A percentile compares a stretch with the other conserved stretches of the same genome.
Evolutionary conservation across 2,113 vertebrate species (phyloP).

Genomic region (Arvicanthis niloticus): DNA sequence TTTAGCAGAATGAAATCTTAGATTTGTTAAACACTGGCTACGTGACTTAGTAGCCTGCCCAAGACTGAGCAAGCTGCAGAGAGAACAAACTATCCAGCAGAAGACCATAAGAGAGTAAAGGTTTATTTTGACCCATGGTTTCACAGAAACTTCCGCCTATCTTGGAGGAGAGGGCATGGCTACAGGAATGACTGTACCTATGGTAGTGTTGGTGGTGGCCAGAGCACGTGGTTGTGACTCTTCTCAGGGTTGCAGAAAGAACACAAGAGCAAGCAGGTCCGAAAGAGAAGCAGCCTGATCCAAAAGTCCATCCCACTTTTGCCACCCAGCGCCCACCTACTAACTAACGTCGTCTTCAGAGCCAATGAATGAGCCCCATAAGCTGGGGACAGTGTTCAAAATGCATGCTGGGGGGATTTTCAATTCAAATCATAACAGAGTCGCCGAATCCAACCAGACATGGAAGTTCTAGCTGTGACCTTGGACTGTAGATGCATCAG

Average conservation of each 20-base stretch:
- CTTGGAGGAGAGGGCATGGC: not conserved
- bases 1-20: not conserved
- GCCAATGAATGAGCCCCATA: no score
- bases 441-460: not conserved
- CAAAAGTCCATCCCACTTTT: not conserved
- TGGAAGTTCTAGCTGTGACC: not conserved
- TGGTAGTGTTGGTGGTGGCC: no score
- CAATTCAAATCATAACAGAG: not conserved
- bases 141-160: not conserved
- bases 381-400: not conserved
- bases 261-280: not conserved
- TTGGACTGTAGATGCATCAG: not conserved
- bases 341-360: fast-evolving
- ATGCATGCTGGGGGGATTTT: not conserved
- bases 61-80: not conserved
- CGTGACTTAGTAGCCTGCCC: not conserved
- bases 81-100: not conserved
- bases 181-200: not conserved
- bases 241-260: not conserved
- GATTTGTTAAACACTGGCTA: not conserved
- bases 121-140: not conserved
- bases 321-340: not conserved
- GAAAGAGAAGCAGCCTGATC: not conserved
- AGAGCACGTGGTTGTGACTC: not conserved
- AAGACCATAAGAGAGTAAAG: not conserved